These are phyloP conservation scores for Pseudotriccus pelzelni DNA, from an alignment of 2,797 vertebrate species.

Conservation along the genomic window DNA sequence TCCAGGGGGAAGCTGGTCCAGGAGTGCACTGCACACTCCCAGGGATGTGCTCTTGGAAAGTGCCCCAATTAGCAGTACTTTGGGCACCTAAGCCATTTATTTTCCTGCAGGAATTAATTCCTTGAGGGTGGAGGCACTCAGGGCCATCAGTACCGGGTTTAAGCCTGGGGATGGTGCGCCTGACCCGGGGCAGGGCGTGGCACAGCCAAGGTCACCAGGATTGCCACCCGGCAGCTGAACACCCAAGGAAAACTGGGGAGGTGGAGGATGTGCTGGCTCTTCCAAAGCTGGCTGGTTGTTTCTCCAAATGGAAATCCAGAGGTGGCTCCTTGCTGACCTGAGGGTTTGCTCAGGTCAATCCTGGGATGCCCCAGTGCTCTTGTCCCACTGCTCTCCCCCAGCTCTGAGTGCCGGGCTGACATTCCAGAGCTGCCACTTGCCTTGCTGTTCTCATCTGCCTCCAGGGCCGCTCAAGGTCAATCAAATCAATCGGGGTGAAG, in stretches of 20 bases:
- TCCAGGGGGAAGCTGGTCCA: neutral
- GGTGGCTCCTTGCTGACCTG: neutral
- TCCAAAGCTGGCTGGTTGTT: neutral
- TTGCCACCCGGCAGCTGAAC: neutral
- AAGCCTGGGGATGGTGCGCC: neutral
- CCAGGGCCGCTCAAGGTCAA: neutral
- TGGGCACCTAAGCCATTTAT: neutral
- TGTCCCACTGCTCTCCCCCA: neutral
- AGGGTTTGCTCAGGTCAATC: neutral
- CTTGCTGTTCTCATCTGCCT: neutral
- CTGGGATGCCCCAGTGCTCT: neutral
- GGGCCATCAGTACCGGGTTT: neutral
- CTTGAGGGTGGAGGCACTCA: neutral
- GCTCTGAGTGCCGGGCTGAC: neutral
- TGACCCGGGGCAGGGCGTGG: neutral
- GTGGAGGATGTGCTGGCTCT: neutral
- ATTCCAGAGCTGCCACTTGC: neutral
- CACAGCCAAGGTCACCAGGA: neutral
- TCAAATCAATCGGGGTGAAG: neutral
- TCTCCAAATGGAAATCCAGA: neutral
- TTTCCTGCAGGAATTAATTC: neutral
- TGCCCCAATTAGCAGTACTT: neutral
- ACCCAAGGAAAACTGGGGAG: neutral
- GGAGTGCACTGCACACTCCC: neutral
- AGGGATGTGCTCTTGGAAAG: neutral